Evolutionary conservation across 2,113 vertebrate genomes (phyloP).

Genomic region (Eonycteris spelaea): DNA sequence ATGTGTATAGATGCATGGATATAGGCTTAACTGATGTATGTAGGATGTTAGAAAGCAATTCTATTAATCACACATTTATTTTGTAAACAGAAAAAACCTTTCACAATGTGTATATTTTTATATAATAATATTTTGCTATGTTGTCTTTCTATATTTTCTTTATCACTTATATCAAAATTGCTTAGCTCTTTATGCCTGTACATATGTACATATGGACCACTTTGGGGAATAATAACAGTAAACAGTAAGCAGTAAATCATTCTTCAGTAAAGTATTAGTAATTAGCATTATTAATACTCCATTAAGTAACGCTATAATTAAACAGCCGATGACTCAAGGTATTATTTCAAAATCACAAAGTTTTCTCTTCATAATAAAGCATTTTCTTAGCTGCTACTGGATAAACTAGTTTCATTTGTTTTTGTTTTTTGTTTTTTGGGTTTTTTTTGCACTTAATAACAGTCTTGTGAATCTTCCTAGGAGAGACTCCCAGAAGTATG

Average conservation of each 20-base stretch:
- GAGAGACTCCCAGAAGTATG: background rate
- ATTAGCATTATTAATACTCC: slow-evolving; percentile 38
- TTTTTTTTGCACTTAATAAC: background rate
- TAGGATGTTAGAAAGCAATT: background rate
- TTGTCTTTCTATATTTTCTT: background rate
- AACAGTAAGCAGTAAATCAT: background rate
- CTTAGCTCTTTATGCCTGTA: background rate
- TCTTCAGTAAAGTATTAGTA: background rate
- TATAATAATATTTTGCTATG: background rate
- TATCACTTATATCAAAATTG: background rate
- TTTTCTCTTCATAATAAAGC: background rate
- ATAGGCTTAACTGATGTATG: background rate
- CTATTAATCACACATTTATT: background rate
- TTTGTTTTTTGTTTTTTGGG: no score
- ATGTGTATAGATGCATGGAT: background rate
- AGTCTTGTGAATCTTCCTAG: background rate
- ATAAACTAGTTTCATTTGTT: background rate
- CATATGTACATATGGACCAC: background rate
- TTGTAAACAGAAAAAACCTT: background rate
- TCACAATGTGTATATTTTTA: background rate
- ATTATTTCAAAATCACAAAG: slow-evolving; percentile 28
- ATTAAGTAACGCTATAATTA: background rate
- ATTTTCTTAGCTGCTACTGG: background rate
- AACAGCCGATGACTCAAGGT: background rate
- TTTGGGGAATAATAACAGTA: background rate